A percentile compares a stretch with the other conserved stretches of the same genome.
phyloP scores from a whole-genome alignment of 2,797 vertebrate species.

The Eospalax fontanierii region DNA sequence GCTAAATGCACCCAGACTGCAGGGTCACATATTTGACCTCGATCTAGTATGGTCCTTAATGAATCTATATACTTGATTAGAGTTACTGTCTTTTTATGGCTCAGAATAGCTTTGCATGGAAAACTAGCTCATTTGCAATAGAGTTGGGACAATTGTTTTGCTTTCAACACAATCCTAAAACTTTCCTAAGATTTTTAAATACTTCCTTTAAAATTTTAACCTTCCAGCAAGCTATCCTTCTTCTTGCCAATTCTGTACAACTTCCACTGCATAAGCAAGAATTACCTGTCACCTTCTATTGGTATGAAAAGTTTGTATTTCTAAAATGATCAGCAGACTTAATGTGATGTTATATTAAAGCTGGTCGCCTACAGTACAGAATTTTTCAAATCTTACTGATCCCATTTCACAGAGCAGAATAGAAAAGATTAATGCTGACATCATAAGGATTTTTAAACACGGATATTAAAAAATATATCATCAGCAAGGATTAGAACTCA shows the following conservation, averaged over 20 bases:
- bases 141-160: slow-evolving; percentile 74
- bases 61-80: slow-evolving; percentile 90
- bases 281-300: background rate
- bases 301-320: slow-evolving; percentile 3
- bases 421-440: background rate
- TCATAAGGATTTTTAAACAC: background rate
- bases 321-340: slow-evolving; percentile 46
- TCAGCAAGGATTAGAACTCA: slow-evolving; percentile 62
- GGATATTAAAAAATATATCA: background rate
- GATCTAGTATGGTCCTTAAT: slow-evolving; percentile 88
- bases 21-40: slow-evolving; percentile 89
- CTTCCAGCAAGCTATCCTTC: slow-evolving; percentile 31
- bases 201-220: slow-evolving; percentile 43
- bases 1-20: slow-evolving; percentile 90
- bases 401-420: background rate
- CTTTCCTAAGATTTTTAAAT: slow-evolving; percentile 74
- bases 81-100: slow-evolving; percentile 88
- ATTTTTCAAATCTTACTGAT: slow-evolving; percentile 9
- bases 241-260: slow-evolving; percentile 17
- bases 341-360: background rate
- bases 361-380: background rate
- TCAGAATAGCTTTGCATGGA: slow-evolving; percentile 86
- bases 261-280: slow-evolving; percentile 1
- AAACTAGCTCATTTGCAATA: slow-evolving; percentile 79
- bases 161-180: slow-evolving; percentile 77